Percentiles rank a stretch among this genome's conserved stretches.
phyloP scores from a whole-genome alignment of 2,113 vertebrate genomes.

The Microtus richardsoni region DNA sequence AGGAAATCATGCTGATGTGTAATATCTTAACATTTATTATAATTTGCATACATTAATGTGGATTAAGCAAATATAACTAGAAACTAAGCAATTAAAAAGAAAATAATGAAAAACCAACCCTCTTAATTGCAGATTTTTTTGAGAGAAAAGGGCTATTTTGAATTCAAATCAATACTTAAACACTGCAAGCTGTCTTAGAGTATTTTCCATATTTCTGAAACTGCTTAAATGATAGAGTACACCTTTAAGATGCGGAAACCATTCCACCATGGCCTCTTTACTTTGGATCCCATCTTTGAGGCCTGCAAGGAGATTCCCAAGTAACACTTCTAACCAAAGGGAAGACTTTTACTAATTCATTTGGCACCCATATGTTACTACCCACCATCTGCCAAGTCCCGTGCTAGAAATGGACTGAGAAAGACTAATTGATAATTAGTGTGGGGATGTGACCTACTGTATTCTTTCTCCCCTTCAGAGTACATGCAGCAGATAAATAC shows the following conservation, averaged over 20 bases:
- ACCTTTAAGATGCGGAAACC: neutral
- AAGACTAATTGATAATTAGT: neutral
- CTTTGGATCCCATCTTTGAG: neutral
- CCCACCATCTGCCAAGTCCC: neutral
- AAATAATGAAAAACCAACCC: constrained; percentile 22
- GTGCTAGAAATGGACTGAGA: neutral
- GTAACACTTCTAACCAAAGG: neutral
- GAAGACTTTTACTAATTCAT: neutral
- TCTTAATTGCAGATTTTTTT: constrained; percentile 21
- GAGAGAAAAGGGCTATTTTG: neutral
- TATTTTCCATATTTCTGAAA: neutral
- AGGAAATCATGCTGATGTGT: constrained; percentile 28
- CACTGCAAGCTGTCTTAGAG: neutral
- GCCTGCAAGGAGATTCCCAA: neutral
- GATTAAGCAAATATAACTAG: constrained; percentile 64
- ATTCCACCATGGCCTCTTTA: neutral
- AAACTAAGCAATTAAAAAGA: constrained; percentile 58
- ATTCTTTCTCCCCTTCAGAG: neutral
- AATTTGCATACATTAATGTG: constrained; percentile 25
- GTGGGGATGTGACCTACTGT: neutral
- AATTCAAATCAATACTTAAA: neutral
- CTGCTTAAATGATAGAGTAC: neutral
- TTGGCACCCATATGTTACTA: neutral
- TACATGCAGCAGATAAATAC: neutral
- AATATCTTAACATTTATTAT: constrained; percentile 75